Base-by-base conservation (phyloP, 1,140 invertebrate genomes). In the Chrysopa pallens region DNA sequence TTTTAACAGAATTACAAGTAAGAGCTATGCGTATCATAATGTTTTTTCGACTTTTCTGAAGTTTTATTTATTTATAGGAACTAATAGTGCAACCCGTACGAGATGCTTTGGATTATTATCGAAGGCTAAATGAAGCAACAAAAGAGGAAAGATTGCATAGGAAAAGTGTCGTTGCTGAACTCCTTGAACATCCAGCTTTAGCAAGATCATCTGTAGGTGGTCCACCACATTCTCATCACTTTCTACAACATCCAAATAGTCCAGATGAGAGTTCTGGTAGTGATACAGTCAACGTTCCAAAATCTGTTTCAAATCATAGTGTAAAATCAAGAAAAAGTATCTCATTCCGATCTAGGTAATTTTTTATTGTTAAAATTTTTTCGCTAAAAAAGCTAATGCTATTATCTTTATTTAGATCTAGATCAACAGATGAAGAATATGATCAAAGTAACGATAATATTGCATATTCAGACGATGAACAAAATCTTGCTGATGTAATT, bases 1-100 rank as follows among this genome's bases (percentile, higher is more conserved):
- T 83, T 17, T 69, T 82, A 41, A 70, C 73, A 1, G 78, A 82
- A 55, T 57, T 84, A 36, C 72, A 76, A 63, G 29, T 31, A 31
- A 7, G 29, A 7, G 6, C 11, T 7, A 7, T 11, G 11, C 33
- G 4, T 29, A 12, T 9, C n/a, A 8, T 37, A 38, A 38, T 45
- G 40, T n/a, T n/a, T n/a, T n/a, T n/a, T n/a, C n/a, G n/a, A n/a
- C n/a, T n/a, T n/a, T n/a, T 31, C 29, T 31, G 29, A 7, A 7
- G 29, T 31, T 11, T 7, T 33, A 40, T 39, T 31, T 46, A 14
- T 43, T 29, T 47, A 15, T 44, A 61, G 56, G 67, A 69, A 48
- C 52, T 68, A 29, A 68, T 69, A 43, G 64, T 69, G 28, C 63
- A 66, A 46, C 67, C 66, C 23, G 67, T 69, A 39, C 58, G 73